Evolutionary conservation across 2,888 invertebrate genomes (phyloP).

Genomic region (Drosophila neotestacea): DNA sequence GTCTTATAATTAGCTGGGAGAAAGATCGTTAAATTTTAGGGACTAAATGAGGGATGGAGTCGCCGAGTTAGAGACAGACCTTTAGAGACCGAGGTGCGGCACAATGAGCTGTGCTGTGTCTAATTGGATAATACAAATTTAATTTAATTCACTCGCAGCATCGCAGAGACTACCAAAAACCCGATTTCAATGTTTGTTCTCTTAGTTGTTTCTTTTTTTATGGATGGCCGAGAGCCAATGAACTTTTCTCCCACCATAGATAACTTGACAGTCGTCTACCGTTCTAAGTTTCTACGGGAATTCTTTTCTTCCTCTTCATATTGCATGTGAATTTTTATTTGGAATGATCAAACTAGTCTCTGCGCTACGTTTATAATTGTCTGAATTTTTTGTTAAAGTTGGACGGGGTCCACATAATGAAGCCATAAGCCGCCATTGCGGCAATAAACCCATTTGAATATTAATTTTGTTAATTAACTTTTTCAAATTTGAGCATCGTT

Average conservation of each 20-base stretch:
- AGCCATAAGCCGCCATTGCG: slow-evolving; percentile 75
- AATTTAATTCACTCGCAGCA: slow-evolving; percentile 71
- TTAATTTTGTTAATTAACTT: slow-evolving; percentile 79
- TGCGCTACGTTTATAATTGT: slow-evolving; percentile 64
- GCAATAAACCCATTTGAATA: slow-evolving; percentile 76
- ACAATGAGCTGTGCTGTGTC: slow-evolving; percentile 57
- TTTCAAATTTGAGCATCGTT: slow-evolving; percentile 73
- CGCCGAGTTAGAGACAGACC: slow-evolving; percentile 12
- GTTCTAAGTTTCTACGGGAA: slow-evolving; percentile 28
- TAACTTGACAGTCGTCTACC: slow-evolving; percentile 7
- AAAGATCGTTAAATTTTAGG: slow-evolving; percentile 68
- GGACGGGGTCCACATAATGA: slow-evolving; percentile 63
- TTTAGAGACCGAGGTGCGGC: slow-evolving; percentile 20
- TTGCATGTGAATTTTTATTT: slow-evolving; percentile 69
- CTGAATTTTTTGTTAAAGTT: slow-evolving; percentile 47
- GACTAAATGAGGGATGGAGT: slow-evolving; percentile 3
- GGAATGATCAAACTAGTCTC: slow-evolving; percentile 52
- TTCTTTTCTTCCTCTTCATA: slow-evolving; percentile 42
- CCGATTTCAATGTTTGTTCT: slow-evolving; percentile 38
- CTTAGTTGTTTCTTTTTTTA: slow-evolving; percentile 48
- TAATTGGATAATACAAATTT: slow-evolving; percentile 76
- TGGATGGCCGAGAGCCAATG: slow-evolving; percentile 66
- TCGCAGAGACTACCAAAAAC: slow-evolving; percentile 52
- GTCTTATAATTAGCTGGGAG: slow-evolving; percentile 73
- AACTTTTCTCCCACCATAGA: slow-evolving; percentile 64